These are phyloP conservation scores for Ahaetulla prasina DNA, from an alignment of 2,113 vertebrate species.

Conservation along the genomic window DNA sequence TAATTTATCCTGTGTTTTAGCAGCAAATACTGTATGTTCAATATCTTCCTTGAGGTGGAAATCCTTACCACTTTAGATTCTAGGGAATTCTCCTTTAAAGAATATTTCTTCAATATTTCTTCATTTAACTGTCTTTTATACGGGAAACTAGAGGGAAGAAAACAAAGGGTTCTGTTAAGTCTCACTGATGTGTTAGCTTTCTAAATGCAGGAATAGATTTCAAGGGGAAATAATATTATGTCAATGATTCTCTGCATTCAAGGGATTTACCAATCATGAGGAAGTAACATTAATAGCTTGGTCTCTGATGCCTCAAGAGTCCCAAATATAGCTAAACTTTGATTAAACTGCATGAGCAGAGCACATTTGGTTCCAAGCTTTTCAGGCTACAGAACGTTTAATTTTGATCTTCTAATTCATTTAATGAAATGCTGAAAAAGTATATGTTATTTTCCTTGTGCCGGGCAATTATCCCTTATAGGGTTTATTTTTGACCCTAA, in stretches of 20 bases:
- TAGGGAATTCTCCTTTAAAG: not conserved
- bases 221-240: not conserved
- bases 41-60: not conserved
- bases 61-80: not conserved
- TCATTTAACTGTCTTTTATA: not conserved
- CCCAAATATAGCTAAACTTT: not conserved
- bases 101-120: not conserved
- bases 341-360: not conserved
- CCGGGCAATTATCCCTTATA: not conserved
- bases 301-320: not conserved
- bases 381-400: accelerated
- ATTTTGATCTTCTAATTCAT: constrained; percentile 2
- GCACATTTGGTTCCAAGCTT: not conserved
- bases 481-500: accelerated
- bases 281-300: not conserved
- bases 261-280: not conserved
- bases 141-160: not conserved
- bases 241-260: not conserved
- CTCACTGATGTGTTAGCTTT: not conserved
- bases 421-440: not conserved
- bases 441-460: not conserved
- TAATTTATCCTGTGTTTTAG: not conserved
- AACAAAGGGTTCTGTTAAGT: not conserved
- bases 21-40: not conserved
- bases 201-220: not conserved